These are phyloP conservation scores for Drosophila lacertosa DNA, from an alignment of 1,140 invertebrate species.

Conservation along the genomic window DNA sequence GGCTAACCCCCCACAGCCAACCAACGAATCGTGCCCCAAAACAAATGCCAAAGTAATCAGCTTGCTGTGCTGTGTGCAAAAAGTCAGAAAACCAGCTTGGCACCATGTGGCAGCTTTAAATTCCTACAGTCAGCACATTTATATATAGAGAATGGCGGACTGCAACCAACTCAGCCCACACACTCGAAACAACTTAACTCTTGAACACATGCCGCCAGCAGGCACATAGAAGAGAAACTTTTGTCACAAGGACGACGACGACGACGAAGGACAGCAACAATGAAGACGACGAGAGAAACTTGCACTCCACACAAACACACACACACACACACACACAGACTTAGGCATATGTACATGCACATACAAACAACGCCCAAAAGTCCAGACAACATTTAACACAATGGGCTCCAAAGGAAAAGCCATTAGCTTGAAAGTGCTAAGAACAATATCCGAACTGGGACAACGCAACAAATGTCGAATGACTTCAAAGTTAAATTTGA, in stretches of 20 bases:
- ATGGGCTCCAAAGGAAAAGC: slow-evolving; percentile 60
- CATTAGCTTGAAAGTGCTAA: slow-evolving; percentile 62
- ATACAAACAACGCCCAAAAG: slow-evolving; percentile 30
- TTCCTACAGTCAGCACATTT: slow-evolving; percentile 70
- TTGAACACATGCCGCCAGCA: slow-evolving; percentile 81
- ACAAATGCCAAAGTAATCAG: slow-evolving; percentile 80
- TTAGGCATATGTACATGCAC: slow-evolving; percentile 2
- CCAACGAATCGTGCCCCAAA: slow-evolving; percentile 47
- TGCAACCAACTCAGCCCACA: slow-evolving; percentile 33
- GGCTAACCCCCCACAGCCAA: slow-evolving; percentile 9
- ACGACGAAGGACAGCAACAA: slow-evolving; percentile 60
- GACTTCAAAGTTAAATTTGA: slow-evolving; percentile 27
- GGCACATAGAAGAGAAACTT: slow-evolving; percentile 76
- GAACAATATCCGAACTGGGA: slow-evolving; percentile 51
- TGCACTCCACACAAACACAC: slow-evolving; percentile 55
- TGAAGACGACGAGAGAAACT: slow-evolving; percentile 76
- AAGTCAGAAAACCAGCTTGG: slow-evolving; percentile 73
- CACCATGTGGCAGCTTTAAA: slow-evolving; percentile 78
- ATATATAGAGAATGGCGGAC: slow-evolving; percentile 9
- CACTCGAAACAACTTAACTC: slow-evolving; percentile 76
- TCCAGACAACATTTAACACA: slow-evolving; percentile 63
- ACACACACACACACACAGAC: slow-evolving; percentile 19
- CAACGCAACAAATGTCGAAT: slow-evolving; percentile 33
- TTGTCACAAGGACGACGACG: slow-evolving; percentile 65
- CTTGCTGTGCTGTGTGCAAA: slow-evolving; percentile 54